Base-by-base conservation (phyloP, 2,797 vertebrate genomes). In the Anguilla obscura region DNA sequence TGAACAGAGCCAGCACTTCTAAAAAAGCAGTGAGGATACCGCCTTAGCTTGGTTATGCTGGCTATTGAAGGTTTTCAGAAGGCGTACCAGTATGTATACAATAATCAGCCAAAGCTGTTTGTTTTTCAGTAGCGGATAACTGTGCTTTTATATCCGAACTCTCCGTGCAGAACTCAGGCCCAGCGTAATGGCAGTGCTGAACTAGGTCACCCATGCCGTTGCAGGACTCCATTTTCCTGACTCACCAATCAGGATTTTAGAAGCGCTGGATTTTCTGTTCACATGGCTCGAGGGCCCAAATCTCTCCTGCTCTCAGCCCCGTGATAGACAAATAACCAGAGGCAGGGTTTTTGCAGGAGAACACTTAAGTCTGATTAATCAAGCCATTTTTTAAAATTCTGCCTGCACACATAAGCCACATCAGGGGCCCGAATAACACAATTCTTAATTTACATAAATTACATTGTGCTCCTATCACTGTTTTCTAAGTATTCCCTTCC, bases 321-420 rank as follows among this genome's bases (percentile, higher is more conserved):
- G 14, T 8, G 10, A 16, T 58, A 33, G 84, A 85, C 84, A 60
- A 58, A 85, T 33, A 40, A 85, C 84, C 79, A 48, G 79, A 82
- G 40, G 79, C 79, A 21, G 79, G 79, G 18, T 82, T 80, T 82
- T 80, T 50, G 50, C 40, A 48, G 79, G 40, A 50, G 40, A 48
- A 24, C 79, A 48, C 21, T 48, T 82, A n/a, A 82, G 45, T 50
- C 40, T 82, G 79, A 82, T 50, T 82, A 82, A 82, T 82, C 40
- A 48, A 82, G 45, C 40, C 79, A n/a, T 82, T 82, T 82, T 45
- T 40, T 27, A 21, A 48, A 82, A 82, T 48, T 50, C 21, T 82
- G 79, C 79, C 10, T 9, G 45, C 7, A 50, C 36, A 21, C 74
- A 24, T 82, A 82, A n/a, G 8, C 45, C 9, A 45, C 36, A 45